Evolutionary conservation across 2,797 vertebrate species (phyloP), one percentile per base, ranked within the genome.

Genomic region (Rhynchotus rufescens): DNA sequence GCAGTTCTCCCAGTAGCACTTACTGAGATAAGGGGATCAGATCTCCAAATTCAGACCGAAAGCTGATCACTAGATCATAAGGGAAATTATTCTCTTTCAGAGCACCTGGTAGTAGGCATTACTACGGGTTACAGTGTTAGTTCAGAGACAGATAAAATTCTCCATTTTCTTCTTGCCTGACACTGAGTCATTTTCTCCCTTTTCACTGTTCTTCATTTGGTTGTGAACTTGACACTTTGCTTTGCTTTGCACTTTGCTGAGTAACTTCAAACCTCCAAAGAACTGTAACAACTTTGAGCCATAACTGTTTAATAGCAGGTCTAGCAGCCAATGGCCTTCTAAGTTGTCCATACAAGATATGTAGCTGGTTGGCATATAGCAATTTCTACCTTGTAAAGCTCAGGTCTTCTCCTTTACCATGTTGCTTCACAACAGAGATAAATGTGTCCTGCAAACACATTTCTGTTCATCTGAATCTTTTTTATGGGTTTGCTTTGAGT

Each of bases 11-110:
- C 79, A 89, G 86, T 45, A 80, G 86, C 78, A 76, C 73, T 89
- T 92, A 79, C 59, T 88, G 91, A 94, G 95, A 92, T 94, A 95
- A 95, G 76, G 67, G 76, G 84, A 95, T 94, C 92, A 92, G 96
- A 81, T 96, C 67, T 89, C 73, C 56, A 67, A 86, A 89, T 82
- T 91, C 66, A 92, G 72, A 0, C 23, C 87, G 89, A 94, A 93
- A 94, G 71, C 75, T 91, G 89, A 95, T 92, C 93, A 38, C 56
- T 93, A 47, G 72, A 84, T 88, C 82, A 52, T 12, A 34, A 93
- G 89, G 93, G 90, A 92, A 91, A 81, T 85, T 65, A 75, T 77
- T 90, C 78, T 57, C 61, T 95, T 83, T 62, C 80, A 88, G 77
- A 52, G 64, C 76, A 87, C 89, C 85, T 52, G 56, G 49, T 92